phyloP scores from a whole-genome alignment of 1,140 invertebrate genomes.

The Vollenhovia emeryi region DNA sequence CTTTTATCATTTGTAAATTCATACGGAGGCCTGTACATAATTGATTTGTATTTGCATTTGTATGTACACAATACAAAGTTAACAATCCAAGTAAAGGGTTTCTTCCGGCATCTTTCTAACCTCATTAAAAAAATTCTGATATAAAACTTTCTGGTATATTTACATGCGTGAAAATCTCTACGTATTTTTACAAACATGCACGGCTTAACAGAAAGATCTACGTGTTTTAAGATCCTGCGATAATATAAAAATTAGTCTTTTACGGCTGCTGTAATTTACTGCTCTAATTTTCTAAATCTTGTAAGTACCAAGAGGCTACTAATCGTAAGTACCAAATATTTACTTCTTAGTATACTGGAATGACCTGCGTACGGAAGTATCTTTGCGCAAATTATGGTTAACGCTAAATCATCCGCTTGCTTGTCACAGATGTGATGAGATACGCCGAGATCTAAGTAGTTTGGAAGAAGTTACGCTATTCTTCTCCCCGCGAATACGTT shows the following conservation, averaged over 20 bases:
- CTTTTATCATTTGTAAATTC: background rate
- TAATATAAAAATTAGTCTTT: background rate
- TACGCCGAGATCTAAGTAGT: background rate
- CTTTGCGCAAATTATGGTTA: background rate
- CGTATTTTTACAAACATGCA: background rate
- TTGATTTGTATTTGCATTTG: background rate
- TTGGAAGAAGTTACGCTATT: background rate
- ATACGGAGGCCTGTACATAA: background rate
- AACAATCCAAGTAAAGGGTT: background rate
- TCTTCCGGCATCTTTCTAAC: background rate
- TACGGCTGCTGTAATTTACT: background rate
- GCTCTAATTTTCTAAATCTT: background rate
- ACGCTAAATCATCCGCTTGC: background rate
- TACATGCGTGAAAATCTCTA: background rate
- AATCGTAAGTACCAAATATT: background rate
- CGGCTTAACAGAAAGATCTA: background rate
- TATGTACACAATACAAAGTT: background rate
- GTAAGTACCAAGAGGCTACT: background rate
- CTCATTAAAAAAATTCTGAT: slow-evolving; percentile 9
- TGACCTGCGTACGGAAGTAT: background rate
- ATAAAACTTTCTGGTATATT: slow-evolving; percentile 33
- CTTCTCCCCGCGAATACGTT: background rate
- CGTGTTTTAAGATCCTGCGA: background rate
- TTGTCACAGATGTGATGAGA: background rate
- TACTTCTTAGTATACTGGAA: slow-evolving; percentile 13